Evolutionary conservation across 2,888 invertebrate species (phyloP).

Genomic region (Thalpophila matura): DNA sequence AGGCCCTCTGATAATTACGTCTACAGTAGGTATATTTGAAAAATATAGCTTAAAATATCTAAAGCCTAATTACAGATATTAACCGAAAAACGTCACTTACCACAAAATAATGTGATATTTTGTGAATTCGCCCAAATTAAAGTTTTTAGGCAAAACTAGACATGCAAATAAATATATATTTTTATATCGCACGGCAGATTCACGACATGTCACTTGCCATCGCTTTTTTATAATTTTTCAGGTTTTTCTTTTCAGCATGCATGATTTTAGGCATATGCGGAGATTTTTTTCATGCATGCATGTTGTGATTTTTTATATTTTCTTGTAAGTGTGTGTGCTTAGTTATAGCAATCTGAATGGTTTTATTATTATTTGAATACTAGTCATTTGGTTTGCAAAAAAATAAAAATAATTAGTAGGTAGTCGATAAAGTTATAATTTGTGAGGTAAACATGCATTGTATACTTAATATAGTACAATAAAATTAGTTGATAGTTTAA

Average conservation of each 20-base stretch:
- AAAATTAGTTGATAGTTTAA: too few species aligned
- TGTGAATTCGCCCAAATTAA: conserved; percentile 55
- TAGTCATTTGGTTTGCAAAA: background rate
- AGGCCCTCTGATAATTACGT: too few species aligned
- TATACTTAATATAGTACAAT: too few species aligned
- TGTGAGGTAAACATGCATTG: too few species aligned
- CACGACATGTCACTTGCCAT: conserved; percentile 71
- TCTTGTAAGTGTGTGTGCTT: conserved; percentile 47
- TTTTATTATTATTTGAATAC: background rate
- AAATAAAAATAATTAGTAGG: too few species aligned
- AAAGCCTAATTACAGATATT: conserved; percentile 14
- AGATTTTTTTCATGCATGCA: conserved; percentile 41
- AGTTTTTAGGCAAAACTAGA: background rate
- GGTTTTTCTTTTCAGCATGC: conserved; percentile 49
- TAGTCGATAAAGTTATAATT: too few species aligned
- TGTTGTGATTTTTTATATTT: conserved; percentile 32
- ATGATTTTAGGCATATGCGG: conserved; percentile 44
- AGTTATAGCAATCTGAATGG: conserved; percentile 53
- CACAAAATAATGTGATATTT: conserved; percentile 54
- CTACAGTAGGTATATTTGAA: background rate
- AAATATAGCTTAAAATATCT: background rate
- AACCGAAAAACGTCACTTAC: conserved; percentile 10
- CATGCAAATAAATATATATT: conserved; percentile 22
- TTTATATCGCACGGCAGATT: conserved; percentile 70
- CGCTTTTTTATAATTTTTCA: conserved; percentile 64